Percentiles rank a stretch among this genome's conserved stretches.
Conservation (phyloP, 2,888 invertebrate genomes). For the Reticulitermes lucifugus region DNA sequence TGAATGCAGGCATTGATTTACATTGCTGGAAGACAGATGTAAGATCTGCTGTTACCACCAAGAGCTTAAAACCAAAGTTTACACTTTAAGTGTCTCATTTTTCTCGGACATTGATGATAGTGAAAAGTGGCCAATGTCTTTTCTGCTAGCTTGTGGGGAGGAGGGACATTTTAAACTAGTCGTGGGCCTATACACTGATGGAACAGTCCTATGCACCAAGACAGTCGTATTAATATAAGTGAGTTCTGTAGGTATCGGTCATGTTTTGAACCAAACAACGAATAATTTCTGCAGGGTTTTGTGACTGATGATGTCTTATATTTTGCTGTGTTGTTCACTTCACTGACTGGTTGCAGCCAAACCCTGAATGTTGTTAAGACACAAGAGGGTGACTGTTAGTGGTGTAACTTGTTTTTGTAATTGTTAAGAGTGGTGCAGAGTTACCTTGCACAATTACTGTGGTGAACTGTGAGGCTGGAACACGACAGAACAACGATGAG, state of each 20-base stretch:
- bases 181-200: neutral
- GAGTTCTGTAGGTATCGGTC: neutral
- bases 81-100: neutral
- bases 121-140: neutral
- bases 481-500: neutral
- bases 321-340: conserved; percentile 6
- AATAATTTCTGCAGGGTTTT: conserved; percentile 25
- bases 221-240: neutral
- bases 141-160: neutral
- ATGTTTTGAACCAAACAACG: conserved; percentile 26
- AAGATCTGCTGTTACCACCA: neutral
- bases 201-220: conserved; percentile 22
- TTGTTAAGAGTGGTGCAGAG: conserved; percentile 14
- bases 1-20: neutral
- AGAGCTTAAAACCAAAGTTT: neutral
- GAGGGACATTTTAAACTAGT: conserved; percentile 29
- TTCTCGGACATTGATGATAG: neutral
- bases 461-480: neutral
- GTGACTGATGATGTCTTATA: conserved; percentile 13
- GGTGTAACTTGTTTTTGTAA: conserved; percentile 32
- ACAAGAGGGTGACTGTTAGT: neutral
- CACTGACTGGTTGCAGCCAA: neutral
- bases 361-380: neutral
- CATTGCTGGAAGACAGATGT: neutral
- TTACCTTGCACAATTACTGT: conserved; percentile 20